A percentile compares a stretch with the other conserved stretches of the same genome.
phyloP scores from a whole-genome alignment of 2,888 invertebrate species.

The Archips xylosteana region DNA sequence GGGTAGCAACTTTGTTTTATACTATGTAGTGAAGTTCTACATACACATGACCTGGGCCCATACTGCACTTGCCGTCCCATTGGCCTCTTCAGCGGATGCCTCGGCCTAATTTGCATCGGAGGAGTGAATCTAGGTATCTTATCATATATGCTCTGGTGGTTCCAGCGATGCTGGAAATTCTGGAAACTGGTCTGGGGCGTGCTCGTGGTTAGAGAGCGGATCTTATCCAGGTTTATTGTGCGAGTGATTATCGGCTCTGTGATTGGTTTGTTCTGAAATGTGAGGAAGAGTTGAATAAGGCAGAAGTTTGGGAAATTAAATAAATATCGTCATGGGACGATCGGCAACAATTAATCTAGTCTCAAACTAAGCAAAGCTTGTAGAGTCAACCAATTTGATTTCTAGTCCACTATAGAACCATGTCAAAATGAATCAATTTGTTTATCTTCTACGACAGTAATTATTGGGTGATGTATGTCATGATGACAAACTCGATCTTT shows the following conservation, averaged over 20 bases:
- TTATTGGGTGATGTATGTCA: too few species aligned
- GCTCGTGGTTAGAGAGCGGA: not conserved
- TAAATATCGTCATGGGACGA: not conserved
- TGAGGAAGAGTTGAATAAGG: not conserved
- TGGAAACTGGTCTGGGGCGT: not conserved
- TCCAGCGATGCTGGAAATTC: not conserved
- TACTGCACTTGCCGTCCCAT: conserved; percentile 47
- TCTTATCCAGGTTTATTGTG: conserved; percentile 50
- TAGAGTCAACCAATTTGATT: too few species aligned
- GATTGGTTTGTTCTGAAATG: conserved; percentile 46
- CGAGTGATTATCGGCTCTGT: conserved; percentile 52
- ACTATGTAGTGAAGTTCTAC: conserved; percentile 44
- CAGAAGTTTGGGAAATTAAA: not conserved
- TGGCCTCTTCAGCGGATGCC: conserved; percentile 19
- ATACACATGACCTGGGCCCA: conserved; percentile 52
- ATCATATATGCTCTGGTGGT: conserved; percentile 6
- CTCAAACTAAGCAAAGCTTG: too few species aligned
- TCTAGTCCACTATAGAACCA: too few species aligned
- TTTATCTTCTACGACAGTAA: too few species aligned
- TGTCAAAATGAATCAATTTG: too few species aligned
- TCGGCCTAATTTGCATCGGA: not conserved
- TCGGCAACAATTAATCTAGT: too few species aligned
- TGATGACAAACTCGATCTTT: too few species aligned
- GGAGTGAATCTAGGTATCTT: conserved; percentile 2
- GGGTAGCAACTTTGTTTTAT: too few species aligned